Percentiles rank a stretch among this genome's conserved stretches.
Evolutionary conservation across 2,888 invertebrate species (phyloP).

Genomic region (Ischnura elegans): DNA sequence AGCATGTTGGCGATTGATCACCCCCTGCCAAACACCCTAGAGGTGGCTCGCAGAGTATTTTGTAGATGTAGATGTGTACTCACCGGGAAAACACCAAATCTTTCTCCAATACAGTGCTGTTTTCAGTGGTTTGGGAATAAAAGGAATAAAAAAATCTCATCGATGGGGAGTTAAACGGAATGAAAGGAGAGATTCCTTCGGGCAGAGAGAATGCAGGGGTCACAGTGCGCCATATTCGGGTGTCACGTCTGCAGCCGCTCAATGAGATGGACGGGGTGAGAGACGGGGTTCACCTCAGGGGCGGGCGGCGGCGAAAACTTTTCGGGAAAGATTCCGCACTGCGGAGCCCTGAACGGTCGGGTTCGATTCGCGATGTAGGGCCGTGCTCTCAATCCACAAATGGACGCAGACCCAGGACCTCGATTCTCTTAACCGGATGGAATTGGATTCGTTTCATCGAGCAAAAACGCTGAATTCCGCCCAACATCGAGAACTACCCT

Average conservation of each 20-base stretch:
- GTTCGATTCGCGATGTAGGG: neutral
- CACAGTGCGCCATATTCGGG: neutral
- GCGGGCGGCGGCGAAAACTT: neutral
- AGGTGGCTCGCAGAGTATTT: no score
- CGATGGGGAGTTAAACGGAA: no score
- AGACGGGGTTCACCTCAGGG: neutral
- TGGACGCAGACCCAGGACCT: neutral
- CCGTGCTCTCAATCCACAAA: neutral
- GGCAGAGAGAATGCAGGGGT: neutral
- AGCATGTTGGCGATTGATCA: no score
- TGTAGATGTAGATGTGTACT: no score
- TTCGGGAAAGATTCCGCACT: neutral
- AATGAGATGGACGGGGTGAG: neutral
- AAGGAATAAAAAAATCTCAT: no score
- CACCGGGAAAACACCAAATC: no score
- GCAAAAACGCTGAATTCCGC: no score
- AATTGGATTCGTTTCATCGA: neutral
- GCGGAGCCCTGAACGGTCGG: neutral
- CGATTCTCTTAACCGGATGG: neutral
- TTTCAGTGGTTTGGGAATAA: no score
- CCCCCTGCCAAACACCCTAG: no score
- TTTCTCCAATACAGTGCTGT: no score
- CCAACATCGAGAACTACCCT: no score
- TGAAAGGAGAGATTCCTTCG: neutral
- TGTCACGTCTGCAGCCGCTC: slow-evolving; percentile 19